Percentiles rank a stretch among this genome's conserved stretches.
Evolutionary conservation across 2,113 vertebrate species (phyloP).

Genomic region (Tyrannus savana): DNA sequence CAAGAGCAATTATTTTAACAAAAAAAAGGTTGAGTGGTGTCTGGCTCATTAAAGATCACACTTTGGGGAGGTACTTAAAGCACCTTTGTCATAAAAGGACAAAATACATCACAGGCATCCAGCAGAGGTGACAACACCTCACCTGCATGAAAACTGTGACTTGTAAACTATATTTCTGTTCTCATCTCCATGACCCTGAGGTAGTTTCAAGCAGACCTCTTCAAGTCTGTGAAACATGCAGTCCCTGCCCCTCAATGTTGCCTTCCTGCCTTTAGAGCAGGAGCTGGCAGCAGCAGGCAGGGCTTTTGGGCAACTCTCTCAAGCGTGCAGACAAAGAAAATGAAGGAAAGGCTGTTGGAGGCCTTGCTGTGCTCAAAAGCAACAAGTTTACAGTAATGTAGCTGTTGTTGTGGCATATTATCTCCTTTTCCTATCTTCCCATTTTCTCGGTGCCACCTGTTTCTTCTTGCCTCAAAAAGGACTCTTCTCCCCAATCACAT

Average conservation of each 20-base stretch:
- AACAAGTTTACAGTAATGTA: background rate
- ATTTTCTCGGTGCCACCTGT: background rate
- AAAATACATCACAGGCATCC: background rate
- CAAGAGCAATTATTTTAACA: background rate
- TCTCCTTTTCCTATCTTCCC: background rate
- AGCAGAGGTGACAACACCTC: background rate
- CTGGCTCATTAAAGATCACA: rapidly evolving
- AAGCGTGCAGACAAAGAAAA: background rate
- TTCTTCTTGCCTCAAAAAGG: background rate
- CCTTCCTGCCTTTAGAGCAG: rapidly evolving
- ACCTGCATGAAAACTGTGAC: background rate
- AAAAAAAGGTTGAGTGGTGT: background rate
- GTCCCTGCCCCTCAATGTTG: background rate
- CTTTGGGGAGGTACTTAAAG: background rate
- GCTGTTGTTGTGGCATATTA: background rate
- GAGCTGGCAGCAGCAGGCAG: background rate
- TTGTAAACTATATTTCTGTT: background rate
- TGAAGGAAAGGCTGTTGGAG: background rate
- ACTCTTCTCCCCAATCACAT: background rate
- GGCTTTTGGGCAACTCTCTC: background rate
- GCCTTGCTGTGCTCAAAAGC: background rate
- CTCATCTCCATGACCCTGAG: background rate
- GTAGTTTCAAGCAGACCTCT: background rate
- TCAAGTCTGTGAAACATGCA: rapidly evolving
- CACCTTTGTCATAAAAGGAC: background rate